Base-by-base conservation (phyloP, 2,113 vertebrate genomes). In the Ameiurus melas region DNA sequence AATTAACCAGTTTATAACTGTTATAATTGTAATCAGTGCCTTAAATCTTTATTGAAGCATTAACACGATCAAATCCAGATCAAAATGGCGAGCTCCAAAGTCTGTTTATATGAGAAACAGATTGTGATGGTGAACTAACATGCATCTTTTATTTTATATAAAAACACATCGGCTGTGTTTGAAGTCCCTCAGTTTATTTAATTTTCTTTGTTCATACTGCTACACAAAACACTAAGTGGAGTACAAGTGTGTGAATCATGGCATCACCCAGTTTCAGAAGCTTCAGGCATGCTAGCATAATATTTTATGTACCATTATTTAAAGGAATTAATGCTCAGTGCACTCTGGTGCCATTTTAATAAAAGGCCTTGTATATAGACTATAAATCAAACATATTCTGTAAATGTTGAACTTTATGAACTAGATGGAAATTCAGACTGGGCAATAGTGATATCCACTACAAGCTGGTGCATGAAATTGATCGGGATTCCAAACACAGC, bases 1-100 rank as follows among this genome's bases (percentile, higher is more conserved):
- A 88, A 33, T 77, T 88, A 78, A 84, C 73, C 68, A 53, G 27
- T 68, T 68, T 78, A 78, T 75, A 85, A 84, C 73, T 85, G 71
- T 88, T 88, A 33, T 84, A n/a, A 58, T 71, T 87, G 36, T 87
- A 39, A 85, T 71, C 75, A 84, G 87, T 88, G 87, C 87, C 87
- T 88, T 88, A 84, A 79, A 64, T 47, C 73, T 64, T 36, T 78
- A 66, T 66, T 84, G 64, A 88, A 88, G 71, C 81, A 88, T 84
- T 88, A 79, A 55, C 60, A 64, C 5, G 58, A 78, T 77, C 70
- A 77, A 36, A 84, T 77, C 10, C 43, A 88, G 80, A 60, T 82
- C 80, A 60, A 82, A 83, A 62, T 51, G 68, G 53, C 36, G 53
- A 58, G 43, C 85, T 33, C 36, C 73, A 57, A 62, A 83, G 64